A percentile compares a stretch with the other conserved stretches of the same genome.
phyloP scores from a whole-genome alignment of 2,888 invertebrate genomes.

The Synergus umbraculus region DNA sequence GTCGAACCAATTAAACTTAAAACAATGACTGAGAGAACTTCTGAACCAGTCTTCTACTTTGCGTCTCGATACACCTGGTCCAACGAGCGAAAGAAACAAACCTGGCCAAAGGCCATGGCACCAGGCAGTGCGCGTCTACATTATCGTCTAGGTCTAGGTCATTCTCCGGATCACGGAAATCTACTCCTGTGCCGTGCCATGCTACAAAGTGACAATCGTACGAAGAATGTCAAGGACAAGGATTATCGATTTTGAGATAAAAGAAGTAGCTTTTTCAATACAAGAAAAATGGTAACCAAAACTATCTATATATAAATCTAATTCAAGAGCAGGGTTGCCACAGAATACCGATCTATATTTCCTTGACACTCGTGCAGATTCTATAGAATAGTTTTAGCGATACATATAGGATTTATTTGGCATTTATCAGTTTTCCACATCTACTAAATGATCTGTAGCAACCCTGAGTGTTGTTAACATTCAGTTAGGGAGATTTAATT shows the following conservation, averaged over 20 bases:
- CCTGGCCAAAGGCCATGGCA: slow-evolving; percentile 73
- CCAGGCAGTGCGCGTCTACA: slow-evolving; percentile 57
- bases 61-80: slow-evolving; percentile 49
- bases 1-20: slow-evolving; percentile 64
- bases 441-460: no score
- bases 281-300: neutral
- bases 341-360: no score
- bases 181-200: neutral
- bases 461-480: no score
- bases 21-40: slow-evolving; percentile 60
- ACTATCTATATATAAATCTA: neutral
- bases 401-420: no score
- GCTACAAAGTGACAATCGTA: neutral
- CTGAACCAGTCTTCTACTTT: slow-evolving; percentile 45
- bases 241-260: slow-evolving; percentile 9
- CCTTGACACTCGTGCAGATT: no score
- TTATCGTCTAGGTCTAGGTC: slow-evolving; percentile 43
- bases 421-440: no score
- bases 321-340: no score
- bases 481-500: no score
- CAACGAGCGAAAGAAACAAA: slow-evolving; percentile 51
- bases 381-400: no score
- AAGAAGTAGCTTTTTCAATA: neutral
- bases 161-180: neutral
- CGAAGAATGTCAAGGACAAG: slow-evolving; percentile 14